These are phyloP conservation scores for Ashinkailepas kermadecensis DNA, from an alignment of 2,888 invertebrate species.

Conservation along the genomic window DNA sequence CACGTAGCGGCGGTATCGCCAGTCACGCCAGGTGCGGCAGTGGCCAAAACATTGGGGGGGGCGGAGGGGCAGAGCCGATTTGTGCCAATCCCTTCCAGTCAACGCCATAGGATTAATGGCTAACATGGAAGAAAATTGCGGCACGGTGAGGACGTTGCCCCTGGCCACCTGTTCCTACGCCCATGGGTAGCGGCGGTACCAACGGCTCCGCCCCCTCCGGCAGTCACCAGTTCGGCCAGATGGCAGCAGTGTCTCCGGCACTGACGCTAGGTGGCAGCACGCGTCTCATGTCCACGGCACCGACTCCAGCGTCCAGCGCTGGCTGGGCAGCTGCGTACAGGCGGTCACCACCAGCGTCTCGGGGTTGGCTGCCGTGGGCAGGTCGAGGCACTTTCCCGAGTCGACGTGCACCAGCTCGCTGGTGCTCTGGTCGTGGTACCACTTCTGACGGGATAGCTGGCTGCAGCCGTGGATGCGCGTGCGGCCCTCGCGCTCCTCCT, in stretches of 20 bases:
- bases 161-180: too few relatives aligned
- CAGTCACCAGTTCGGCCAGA: not conserved
- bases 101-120: too few relatives aligned
- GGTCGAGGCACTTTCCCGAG: constrained; percentile 53
- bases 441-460: constrained; percentile 57
- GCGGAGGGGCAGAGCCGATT: too few relatives aligned
- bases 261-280: too few relatives aligned
- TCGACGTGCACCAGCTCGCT: constrained; percentile 45
- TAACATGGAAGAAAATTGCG: too few relatives aligned
- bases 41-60: too few relatives aligned
- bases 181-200: too few relatives aligned
- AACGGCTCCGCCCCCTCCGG: too few relatives aligned
- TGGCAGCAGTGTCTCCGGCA: not conserved
- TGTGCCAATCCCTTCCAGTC: too few relatives aligned
- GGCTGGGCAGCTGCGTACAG: not conserved
- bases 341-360: constrained; percentile 42
- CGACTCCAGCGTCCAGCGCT: not conserved
- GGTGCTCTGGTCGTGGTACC: constrained; percentile 54
- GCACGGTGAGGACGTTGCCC: too few relatives aligned
- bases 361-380: constrained; percentile 44
- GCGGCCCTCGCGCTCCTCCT: constrained; percentile 42
- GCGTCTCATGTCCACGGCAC: not conserved
- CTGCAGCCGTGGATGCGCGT: constrained; percentile 66
- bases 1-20: too few relatives aligned
- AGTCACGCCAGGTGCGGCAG: too few relatives aligned